Base-by-base conservation (phyloP, 2,888 invertebrate genomes). In the Nomada ruficornis region DNA sequence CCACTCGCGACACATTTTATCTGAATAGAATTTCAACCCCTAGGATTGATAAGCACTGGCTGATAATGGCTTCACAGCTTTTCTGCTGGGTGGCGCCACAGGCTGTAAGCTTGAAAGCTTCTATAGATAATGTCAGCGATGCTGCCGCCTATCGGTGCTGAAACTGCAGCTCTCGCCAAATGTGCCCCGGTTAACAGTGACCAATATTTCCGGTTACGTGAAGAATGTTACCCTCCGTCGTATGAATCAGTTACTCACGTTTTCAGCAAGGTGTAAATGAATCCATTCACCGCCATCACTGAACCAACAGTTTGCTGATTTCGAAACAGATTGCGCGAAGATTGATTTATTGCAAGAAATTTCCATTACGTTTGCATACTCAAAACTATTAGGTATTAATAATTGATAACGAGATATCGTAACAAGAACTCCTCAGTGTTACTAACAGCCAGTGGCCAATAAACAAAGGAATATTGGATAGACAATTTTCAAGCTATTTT, bases 201-300 rank as follows among this genome's bases (percentile, higher is more conserved):
- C 88, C 91, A 87, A 88, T 90, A 90, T 87, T 91, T 90, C 89
- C 89, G 91, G 85, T 72, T 70, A 79, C 74, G 82, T 89, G 84
- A 88, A 70, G 77, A 80, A 80, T 85, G 87, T 91, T 91, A 91
- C 90, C 91, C 81, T 81, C 91, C 70, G 91, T 88, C 89, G 91
- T 90, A 82, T 85, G 69, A 87, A 86, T 86, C 86, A 76, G 73
- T 36, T 54, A 70, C 75, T 62, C 76, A 47, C 60, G 71, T 70
- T 81, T 65, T 68, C 64, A 60, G 54, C 55, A 60, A 44, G 65
- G 57, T 64, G 36, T 68, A 82, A 79, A 77, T 64, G 47, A 80
- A 78, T 42, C 26, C 54, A 42, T 74, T 36, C 52, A 57, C 60
- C 64, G 26, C 9, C 26, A 18, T 23, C 55, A 62, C 62, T 36